Evolutionary conservation across 53 echinoderm and acorn worm genomes (phyloP), one percentile per base, ranked within the genome.

Genomic region (Holothuria scabra): DNA sequence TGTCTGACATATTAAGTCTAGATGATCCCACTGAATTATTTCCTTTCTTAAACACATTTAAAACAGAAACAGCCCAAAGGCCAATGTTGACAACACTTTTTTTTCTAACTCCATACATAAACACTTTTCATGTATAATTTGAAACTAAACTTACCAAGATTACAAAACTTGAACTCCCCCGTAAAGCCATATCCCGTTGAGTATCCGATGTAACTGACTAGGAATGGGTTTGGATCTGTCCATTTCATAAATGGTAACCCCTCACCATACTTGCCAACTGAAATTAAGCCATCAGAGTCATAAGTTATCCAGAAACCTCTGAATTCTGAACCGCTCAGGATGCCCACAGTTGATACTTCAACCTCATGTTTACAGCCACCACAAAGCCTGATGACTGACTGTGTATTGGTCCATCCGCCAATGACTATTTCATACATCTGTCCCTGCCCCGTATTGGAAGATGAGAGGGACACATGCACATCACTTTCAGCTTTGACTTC

Each of bases 371-470:
- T 5, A 28, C n/a, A 59, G 31, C 74, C 29, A 13, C 79, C 16
- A 52, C 52, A 52, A 52, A 52, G 86, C 19, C 65, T 60, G 7
- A 86, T 86, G 46, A 86, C 86, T 24, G 86, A 60, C 33, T 86
- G 33, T 1, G 61, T 79, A 56, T 86, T 86, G 10, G 46, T 46
- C 86, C 79, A 86, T 14, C 86, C 79, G 28, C 86, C 86, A 23
- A 86, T 86, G 18, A 79, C 78, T 12, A 86, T 65, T 79, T 86
- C 86, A 63, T 86, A 86, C 61, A 86, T 78, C 12, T 76, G 60
- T 46, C 34, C 61, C n/a, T 52, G 23, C 19, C 62, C 62, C 18
- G 55, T 59, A 18, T 60, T 61, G 32, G 32, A 35, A 20, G 79
- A 60, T 18, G 86, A 64, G 23, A 86, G 30, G 12, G 52, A 56